Base-by-base conservation (phyloP, 2,113 vertebrate genomes). In the Percopsis transmontana region DNA sequence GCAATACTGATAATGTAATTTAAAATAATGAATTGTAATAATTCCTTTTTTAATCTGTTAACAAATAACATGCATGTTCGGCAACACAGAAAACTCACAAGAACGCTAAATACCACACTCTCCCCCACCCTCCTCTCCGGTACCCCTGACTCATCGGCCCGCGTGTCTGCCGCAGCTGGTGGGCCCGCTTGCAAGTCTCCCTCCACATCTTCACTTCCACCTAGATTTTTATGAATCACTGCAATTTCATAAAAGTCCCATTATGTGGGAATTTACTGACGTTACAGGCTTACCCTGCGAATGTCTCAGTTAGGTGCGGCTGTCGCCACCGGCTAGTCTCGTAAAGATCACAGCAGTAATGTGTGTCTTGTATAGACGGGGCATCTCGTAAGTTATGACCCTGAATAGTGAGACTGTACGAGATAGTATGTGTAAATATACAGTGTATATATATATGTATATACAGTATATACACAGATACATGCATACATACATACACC, bases 201-300 rank as follows among this genome's bases (percentile, higher is more conserved):
- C 58, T 27, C 66, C 70, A 68, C 68, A 73, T 84, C 77, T 80
- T 73, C 79, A 73, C 64, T 72, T 63, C 62, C 55, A 20, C 39
- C 45, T 66, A 53, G 53, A 82, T 83, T 70, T 42, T 85, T 71
- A 77, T 74, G 55, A 79, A 81, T 84, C 72, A 70, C 59, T 72
- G 80, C 76, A 76, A 85, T 88, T 88, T 87, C 80, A 87, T 85
- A 79, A 82, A 84, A 83, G 80, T 86, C 76, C 66, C 76, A 78
- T 72, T 89, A 83, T 66, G 71, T 85, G 80, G 81, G 70, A 86
- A 84, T 86, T 85, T 79, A 83, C 76, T 72, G 81, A 79, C 76
- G 80, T 82, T 85, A 74, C 62, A 33, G 77, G 72, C 74, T 80
- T 76, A 70, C 79, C 77, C 80, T 67, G 74, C 84, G 88, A 80